Percentiles rank a stretch among this genome's conserved stretches.
phyloP scores from a whole-genome alignment of 2,113 vertebrate species.

The Pangasianodon gigas region DNA sequence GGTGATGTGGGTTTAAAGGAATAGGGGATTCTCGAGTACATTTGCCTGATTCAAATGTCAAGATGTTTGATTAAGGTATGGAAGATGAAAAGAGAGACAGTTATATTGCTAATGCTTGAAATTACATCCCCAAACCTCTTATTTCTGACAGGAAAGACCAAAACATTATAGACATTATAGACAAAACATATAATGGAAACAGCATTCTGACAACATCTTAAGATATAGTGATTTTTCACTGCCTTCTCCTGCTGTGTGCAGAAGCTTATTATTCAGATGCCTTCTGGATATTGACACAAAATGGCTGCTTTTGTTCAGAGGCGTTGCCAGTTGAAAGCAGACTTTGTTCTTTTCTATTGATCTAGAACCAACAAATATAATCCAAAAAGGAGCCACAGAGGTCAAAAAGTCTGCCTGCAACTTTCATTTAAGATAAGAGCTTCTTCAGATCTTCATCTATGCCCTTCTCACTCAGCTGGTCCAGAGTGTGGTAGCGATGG shows the following conservation, averaged over 20 bases:
- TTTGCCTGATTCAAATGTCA: slow-evolving; percentile 41
- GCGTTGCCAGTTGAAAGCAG: neutral
- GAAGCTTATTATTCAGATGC: slow-evolving; percentile 19
- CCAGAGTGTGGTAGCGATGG: slow-evolving; percentile 87
- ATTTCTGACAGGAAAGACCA: neutral
- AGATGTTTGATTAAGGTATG: slow-evolving; percentile 23
- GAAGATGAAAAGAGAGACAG: slow-evolving; percentile 13
- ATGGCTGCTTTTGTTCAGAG: slow-evolving; percentile 11
- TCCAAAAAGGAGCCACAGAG: neutral
- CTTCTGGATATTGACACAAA: slow-evolving; percentile 12
- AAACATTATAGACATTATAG: slow-evolving; percentile 12
- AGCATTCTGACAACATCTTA: neutral
- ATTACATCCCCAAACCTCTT: slow-evolving; percentile 17
- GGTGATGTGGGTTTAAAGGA: slow-evolving; percentile 15
- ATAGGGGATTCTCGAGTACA: slow-evolving; percentile 5
- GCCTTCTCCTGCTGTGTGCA: neutral
- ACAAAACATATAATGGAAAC: no score
- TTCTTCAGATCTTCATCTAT: slow-evolving; percentile 79
- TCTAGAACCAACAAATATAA: neutral
- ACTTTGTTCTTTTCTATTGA: slow-evolving; percentile 16
- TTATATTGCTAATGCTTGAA: slow-evolving; percentile 21
- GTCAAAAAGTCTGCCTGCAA: neutral
- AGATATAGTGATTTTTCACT: neutral
- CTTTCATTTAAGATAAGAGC: slow-evolving; percentile 66
- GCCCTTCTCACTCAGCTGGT: slow-evolving; percentile 74